Evolutionary conservation across 2,113 vertebrate species (phyloP), one percentile per base, ranked within the genome.

Genomic region (Ancistrus triradiatus): DNA sequence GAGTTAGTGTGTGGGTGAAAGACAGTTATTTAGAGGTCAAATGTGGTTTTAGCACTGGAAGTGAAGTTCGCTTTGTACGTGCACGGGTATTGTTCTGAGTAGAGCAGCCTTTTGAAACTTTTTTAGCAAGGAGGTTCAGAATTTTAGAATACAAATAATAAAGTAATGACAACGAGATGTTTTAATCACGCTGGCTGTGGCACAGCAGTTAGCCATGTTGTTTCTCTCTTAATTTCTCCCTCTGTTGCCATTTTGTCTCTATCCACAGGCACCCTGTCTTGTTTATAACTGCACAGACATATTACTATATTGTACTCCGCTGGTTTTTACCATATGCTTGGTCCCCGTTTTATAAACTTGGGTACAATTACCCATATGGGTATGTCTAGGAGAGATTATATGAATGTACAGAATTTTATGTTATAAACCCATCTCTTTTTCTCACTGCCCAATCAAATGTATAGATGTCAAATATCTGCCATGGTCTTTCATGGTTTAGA

Each of bases 251-350:
- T 31, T 68, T 57, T 53, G 11, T 55, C 24, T 49, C 1, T n/a
- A 51, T 31, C 27, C 27, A 31, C 27, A 31, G 31, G 38, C 72
- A 63, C 66, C 73, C 70, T 73, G 37, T 43, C 55, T 43, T 37
- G 42, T 58, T 58, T 21, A 58, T 21, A 42, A 6, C 7, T 4
- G 19, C 37, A 58, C 22, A 42, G 19, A 14, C 15, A 7, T 7
- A 31, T 31, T 31, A 7, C 27, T 31, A n/a, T n/a, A n/a, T n/a
- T n/a, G n/a, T n/a, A n/a, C n/a, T n/a, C n/a, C n/a, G n/a, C n/a
- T n/a, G n/a, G n/a, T n/a, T n/a, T n/a, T n/a, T n/a, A n/a, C n/a
- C n/a, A n/a, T n/a, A n/a, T n/a, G n/a, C n/a, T n/a, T n/a, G n/a
- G n/a, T n/a, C n/a, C n/a, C n/a, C n/a, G n/a, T n/a, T n/a, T n/a